A percentile compares a stretch with the other conserved stretches of the same genome.
Evolutionary conservation across 2,888 invertebrate species (phyloP).

Genomic region (Drosophila kuntzei): DNA sequence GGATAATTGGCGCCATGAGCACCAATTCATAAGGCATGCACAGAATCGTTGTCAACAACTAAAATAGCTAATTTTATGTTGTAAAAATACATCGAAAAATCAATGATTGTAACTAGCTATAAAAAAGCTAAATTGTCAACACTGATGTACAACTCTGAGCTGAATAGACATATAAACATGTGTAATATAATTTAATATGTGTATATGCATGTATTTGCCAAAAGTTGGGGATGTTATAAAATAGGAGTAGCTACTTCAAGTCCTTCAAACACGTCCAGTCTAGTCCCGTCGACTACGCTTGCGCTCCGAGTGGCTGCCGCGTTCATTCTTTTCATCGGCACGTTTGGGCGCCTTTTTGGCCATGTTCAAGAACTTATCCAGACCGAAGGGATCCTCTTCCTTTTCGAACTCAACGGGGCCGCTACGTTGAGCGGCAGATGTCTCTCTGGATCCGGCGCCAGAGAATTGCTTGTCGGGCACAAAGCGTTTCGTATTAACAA

Average conservation of each 20-base stretch:
- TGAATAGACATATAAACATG: slow-evolving; percentile 10
- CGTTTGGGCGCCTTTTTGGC: slow-evolving; percentile 93
- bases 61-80: no score
- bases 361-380: slow-evolving; percentile 98
- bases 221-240: slow-evolving; percentile 39
- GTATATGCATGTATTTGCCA: slow-evolving; percentile 32
- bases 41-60: no score
- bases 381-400: slow-evolving; percentile 96
- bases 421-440: slow-evolving; percentile 88
- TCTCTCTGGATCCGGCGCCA: slow-evolving; percentile 90
- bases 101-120: no score
- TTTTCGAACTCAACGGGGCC: slow-evolving; percentile 99
- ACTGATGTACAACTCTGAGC: neutral
- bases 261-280: neutral
- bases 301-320: slow-evolving; percentile 74
- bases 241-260: slow-evolving; percentile 16
- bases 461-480: slow-evolving; percentile 99
- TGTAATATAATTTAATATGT: slow-evolving; percentile 21
- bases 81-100: no score
- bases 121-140: neutral
- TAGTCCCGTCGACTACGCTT: slow-evolving; percentile 77
- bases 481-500: slow-evolving; percentile 96
- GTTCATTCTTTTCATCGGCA: slow-evolving; percentile 86
- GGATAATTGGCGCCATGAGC: slow-evolving; percentile 39
- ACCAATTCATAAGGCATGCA: slow-evolving; percentile 20